These are phyloP conservation scores for Lithobius niger DNA, from an alignment of 1,140 invertebrate species.

Conservation along the genomic window DNA sequence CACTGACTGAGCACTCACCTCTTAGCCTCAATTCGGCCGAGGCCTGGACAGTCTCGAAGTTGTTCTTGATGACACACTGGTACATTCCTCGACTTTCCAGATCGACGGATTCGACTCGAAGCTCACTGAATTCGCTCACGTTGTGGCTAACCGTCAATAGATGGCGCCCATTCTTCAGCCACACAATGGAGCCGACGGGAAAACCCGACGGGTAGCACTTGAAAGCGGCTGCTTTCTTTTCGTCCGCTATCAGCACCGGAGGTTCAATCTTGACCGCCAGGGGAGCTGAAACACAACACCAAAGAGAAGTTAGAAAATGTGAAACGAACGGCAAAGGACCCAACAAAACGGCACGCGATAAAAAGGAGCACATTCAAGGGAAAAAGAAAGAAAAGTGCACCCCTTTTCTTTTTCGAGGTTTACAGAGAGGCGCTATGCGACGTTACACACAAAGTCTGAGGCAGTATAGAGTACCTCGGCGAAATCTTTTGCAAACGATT, in stretches of 20 bases:
- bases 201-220: constrained; percentile 70
- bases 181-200: constrained; percentile 53
- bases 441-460: too few relatives aligned
- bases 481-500: too few relatives aligned
- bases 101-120: constrained; percentile 38
- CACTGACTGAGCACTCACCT: too few relatives aligned
- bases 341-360: too few relatives aligned
- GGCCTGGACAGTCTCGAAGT: constrained; percentile 27
- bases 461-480: too few relatives aligned
- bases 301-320: background rate
- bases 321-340: too few relatives aligned
- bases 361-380: too few relatives aligned
- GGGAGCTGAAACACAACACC: background rate
- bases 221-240: constrained; percentile 59
- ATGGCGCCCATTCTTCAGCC: constrained; percentile 65
- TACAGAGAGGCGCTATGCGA: too few relatives aligned
- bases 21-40: constrained; percentile 30
- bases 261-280: constrained; percentile 6
- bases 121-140: background rate
- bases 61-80: constrained; percentile 34
- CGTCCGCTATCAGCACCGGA: constrained; percentile 39
- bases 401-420: too few relatives aligned
- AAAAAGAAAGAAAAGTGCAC: too few relatives aligned
- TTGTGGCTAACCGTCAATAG: constrained; percentile 28
- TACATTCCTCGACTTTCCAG: constrained; percentile 50